These are phyloP conservation scores for Thymelicus acteon DNA, from an alignment of 2,888 invertebrate genomes.

Conservation along the genomic window DNA sequence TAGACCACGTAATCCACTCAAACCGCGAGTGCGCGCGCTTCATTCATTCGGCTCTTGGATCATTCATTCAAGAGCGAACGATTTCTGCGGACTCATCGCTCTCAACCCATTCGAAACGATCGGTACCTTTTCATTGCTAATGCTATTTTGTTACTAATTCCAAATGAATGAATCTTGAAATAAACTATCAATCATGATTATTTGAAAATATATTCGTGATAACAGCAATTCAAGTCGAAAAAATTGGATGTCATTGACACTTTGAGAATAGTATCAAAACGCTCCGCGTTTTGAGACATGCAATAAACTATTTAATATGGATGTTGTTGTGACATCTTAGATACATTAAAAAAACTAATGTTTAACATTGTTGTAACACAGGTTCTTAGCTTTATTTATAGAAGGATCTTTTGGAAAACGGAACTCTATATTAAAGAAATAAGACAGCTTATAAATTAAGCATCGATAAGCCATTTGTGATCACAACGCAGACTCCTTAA, in stretches of 20 bases:
- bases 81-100: constrained; percentile 33
- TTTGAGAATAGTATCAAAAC: too few species aligned
- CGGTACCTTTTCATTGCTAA: constrained; percentile 17
- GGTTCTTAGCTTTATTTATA: too few species aligned
- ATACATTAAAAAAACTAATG: too few species aligned
- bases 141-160: constrained; percentile 9
- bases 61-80: constrained; percentile 32
- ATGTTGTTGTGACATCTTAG: too few species aligned
- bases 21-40: constrained; percentile 16
- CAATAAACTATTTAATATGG: too few species aligned
- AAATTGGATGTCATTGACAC: too few species aligned
- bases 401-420: neutral
- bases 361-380: too few species aligned
- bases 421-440: neutral
- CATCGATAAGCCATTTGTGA: constrained; percentile 15
- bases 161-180: neutral
- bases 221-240: too few species aligned
- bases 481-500: constrained; percentile 17
- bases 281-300: too few species aligned
- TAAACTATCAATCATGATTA: neutral
- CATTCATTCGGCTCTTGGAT: constrained; percentile 26
- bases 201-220: too few species aligned
- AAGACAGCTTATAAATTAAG: neutral
- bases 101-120: constrained; percentile 18
- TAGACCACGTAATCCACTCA: constrained; percentile 31